Base-by-base conservation (phyloP, 2,113 vertebrate species). In the Candoia aspera region DNA sequence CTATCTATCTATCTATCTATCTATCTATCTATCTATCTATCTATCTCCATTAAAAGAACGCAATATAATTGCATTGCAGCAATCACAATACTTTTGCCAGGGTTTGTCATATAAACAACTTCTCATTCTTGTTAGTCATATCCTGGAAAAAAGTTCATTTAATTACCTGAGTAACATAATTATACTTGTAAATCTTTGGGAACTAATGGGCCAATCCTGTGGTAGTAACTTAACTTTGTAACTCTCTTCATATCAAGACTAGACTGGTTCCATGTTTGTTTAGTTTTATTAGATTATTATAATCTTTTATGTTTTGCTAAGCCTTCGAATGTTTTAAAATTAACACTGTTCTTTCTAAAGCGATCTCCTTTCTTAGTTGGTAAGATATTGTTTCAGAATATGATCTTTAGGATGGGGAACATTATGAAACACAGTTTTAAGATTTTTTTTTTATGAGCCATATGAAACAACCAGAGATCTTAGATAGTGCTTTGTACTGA, bases 31-130 rank as follows among this genome's bases (percentile, higher is more conserved):
- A n/a, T n/a, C n/a, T n/a, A n/a, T n/a, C n/a, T n/a, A n/a, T 49
- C 92, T 84, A 73, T 86, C 84, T 90, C 86, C 93, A 49, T 92
- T 94, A 95, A 42, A 85, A n/a, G 0, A 33, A 94, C 64, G 91
- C 94, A 13, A 92, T 24, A 88, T 94, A 84, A 88, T 46, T 93
- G 17, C 92, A 58, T 9, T n/a, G 2, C 90, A 58, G 2, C 6
- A 95, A 49, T 8, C 13, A 19, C 26, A 84, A 57, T 21, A 90
- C 42, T 87, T 17, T 83, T 86, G 19, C 3, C 58, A 84, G 8
- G 23, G 12, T 0, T 15, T 91, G 86, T 68, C 60, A 57, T 8
- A 88, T 92, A 89, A 58, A 88, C 83, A 79, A 23, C 68, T 58
- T 87, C 93, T 93, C 88, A 8, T n/a, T 94, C 19, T 46, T 57